These are phyloP conservation scores for Elgaria multicarinata DNA, from an alignment of 2,113 vertebrate genomes.

Conservation along the genomic window DNA sequence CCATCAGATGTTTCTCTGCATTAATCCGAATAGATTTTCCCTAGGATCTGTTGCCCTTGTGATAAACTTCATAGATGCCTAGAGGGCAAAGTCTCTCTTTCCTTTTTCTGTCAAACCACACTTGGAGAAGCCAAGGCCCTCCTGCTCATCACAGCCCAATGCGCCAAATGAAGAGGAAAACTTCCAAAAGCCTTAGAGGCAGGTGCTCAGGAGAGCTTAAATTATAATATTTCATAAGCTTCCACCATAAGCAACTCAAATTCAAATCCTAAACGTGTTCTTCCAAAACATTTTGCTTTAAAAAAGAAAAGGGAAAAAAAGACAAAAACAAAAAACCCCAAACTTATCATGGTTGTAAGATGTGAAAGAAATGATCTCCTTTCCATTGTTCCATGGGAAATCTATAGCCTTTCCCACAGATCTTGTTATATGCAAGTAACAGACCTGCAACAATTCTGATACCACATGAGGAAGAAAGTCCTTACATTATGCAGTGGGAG, in stretches of 20 bases:
- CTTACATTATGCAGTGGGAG: neutral
- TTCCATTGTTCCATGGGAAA: neutral
- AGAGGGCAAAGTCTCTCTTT: neutral
- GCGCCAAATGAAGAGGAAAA: slow-evolving; percentile 17
- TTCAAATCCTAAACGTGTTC: neutral
- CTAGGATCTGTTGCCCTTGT: neutral
- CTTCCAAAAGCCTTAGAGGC: neutral
- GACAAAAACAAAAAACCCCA: neutral
- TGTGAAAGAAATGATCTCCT: neutral
- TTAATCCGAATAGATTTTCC: neutral
- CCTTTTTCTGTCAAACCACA: neutral
- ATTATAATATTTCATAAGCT: slow-evolving; percentile 10
- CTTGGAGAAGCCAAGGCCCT: neutral
- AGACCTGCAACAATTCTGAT: neutral
- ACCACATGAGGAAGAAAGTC: neutral
- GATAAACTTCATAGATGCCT: neutral
- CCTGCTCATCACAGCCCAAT: neutral
- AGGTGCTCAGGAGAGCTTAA: neutral
- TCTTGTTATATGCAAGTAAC: neutral
- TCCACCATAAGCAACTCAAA: neutral
- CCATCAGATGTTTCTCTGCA: neutral
- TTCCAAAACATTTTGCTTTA: neutral
- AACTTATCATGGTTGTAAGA: neutral
- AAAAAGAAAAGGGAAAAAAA: too few species aligned
- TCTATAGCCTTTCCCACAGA: neutral